Evolutionary conservation across 2,113 vertebrate genomes (phyloP).

Genomic region (Triplophysa tibetana): DNA sequence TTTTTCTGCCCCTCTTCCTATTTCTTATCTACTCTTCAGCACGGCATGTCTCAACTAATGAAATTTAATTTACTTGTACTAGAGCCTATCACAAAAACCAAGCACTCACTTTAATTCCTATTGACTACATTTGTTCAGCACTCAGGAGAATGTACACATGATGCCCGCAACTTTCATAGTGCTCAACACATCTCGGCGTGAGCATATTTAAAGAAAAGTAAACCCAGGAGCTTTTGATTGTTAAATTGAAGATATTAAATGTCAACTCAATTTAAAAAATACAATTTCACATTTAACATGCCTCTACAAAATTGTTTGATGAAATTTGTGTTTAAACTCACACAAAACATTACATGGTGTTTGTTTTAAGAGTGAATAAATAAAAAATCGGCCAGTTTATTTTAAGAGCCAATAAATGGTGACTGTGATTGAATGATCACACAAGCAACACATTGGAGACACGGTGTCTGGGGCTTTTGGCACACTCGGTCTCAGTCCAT

Average conservation of each 20-base stretch:
- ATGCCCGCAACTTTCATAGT: not conserved
- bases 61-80: constrained; percentile 54
- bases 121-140: constrained; percentile 22
- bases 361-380: constrained; percentile 18
- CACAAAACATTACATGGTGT: not conserved
- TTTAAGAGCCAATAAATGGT: constrained; percentile 39
- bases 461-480: constrained; percentile 36
- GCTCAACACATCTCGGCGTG: not conserved
- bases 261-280: not conserved
- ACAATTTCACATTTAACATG: not conserved
- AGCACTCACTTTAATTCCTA: constrained; percentile 42
- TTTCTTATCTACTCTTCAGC: constrained; percentile 49
- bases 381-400: constrained; percentile 15
- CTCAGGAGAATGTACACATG: not conserved
- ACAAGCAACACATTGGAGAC: constrained; percentile 27
- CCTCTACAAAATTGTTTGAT: not conserved
- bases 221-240: not conserved
- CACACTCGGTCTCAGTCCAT: constrained; percentile 11
- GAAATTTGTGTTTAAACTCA: constrained; percentile 11
- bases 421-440: constrained; percentile 9
- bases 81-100: constrained; percentile 36
- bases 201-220: not conserved
- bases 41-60: constrained; percentile 48
- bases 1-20: not conserved
- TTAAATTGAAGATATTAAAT: not conserved